These are phyloP conservation scores for Spodoptera littoralis DNA, from an alignment of 2,888 invertebrate species.

Conservation along the genomic window DNA sequence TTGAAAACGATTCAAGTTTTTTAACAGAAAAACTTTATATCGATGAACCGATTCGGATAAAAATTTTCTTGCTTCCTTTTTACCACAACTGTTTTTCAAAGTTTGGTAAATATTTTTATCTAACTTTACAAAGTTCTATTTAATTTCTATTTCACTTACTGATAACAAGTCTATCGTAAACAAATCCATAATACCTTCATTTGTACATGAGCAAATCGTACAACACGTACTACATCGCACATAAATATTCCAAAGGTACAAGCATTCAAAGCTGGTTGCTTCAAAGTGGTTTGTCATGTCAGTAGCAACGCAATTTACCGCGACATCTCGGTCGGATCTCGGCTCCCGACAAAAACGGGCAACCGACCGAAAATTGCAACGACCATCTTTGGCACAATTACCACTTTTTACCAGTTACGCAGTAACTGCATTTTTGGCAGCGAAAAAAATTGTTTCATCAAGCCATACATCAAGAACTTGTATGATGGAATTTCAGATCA, in stretches of 20 bases:
- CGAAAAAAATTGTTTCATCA: slow-evolving; percentile 62
- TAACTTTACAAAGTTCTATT: too few relatives aligned
- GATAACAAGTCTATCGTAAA: too few relatives aligned
- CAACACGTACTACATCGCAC: slow-evolving; percentile 16
- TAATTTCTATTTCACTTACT: too few relatives aligned
- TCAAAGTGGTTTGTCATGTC: slow-evolving; percentile 62
- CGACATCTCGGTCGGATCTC: slow-evolving; percentile 60
- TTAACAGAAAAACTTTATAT: too few relatives aligned
- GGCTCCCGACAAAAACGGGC: slow-evolving; percentile 73
- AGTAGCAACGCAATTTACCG: slow-evolving; percentile 63
- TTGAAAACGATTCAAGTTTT: too few relatives aligned
- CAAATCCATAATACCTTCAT: neutral
- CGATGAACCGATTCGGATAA: too few relatives aligned
- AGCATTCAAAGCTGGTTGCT: slow-evolving; percentile 55
- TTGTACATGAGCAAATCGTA: slow-evolving; percentile 2
- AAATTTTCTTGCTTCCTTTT: too few relatives aligned
- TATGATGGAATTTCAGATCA: slow-evolving; percentile 50
- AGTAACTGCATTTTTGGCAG: slow-evolving; percentile 69
- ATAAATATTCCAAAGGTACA: slow-evolving; percentile 51
- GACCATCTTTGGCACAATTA: slow-evolving; percentile 76
- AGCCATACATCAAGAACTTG: slow-evolving; percentile 55
- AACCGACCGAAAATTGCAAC: slow-evolving; percentile 76
- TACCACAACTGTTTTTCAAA: too few relatives aligned
- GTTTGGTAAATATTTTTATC: too few relatives aligned
- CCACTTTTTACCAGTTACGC: slow-evolving; percentile 76